Evolutionary conservation across 2,888 invertebrate species (phyloP).

Genomic region (Cinara cedri): DNA sequence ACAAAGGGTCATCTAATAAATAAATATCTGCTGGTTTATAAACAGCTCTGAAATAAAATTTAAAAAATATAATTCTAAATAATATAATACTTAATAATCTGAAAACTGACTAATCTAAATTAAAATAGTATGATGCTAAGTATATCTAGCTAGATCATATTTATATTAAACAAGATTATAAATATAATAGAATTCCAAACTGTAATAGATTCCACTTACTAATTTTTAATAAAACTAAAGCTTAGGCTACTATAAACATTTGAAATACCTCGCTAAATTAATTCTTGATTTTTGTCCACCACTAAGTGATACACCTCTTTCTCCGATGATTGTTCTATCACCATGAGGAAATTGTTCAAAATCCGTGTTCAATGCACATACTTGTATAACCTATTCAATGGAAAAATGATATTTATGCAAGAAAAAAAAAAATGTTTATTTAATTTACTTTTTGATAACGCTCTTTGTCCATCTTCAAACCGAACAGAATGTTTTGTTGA

Average conservation of each 20-base stretch:
- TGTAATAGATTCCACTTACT: too few species aligned
- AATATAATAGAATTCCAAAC: too few species aligned
- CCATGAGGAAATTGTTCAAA: slow-evolving; percentile 79
- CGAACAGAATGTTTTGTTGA: slow-evolving; percentile 91
- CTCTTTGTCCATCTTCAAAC: slow-evolving; percentile 73
- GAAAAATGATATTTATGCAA: slow-evolving; percentile 3
- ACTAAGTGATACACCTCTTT: slow-evolving; percentile 81
- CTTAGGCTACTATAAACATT: too few species aligned
- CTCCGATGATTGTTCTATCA: slow-evolving; percentile 85
- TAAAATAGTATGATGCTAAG: not conserved
- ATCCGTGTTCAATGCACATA: slow-evolving; percentile 77
- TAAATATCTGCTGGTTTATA: slow-evolving; percentile 67
- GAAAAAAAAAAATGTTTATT: too few species aligned
- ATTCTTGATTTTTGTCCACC: slow-evolving; percentile 85
- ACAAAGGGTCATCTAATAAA: slow-evolving; percentile 68
- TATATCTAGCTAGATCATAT: too few species aligned
- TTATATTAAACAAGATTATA: too few species aligned
- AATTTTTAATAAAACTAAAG: not conserved
- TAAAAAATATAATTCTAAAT: not conserved
- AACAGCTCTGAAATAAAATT: slow-evolving; percentile 64
- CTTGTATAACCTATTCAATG: slow-evolving; percentile 68
- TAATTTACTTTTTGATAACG: slow-evolving; percentile 69
- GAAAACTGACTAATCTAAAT: too few species aligned
- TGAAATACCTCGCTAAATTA: slow-evolving; percentile 64
- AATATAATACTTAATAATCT: slow-evolving; percentile 45